A percentile compares a stretch with the other conserved stretches of the same genome.
Conservation (phyloP, 2,888 invertebrate species). For the Synanthedon myopaeformis region DNA sequence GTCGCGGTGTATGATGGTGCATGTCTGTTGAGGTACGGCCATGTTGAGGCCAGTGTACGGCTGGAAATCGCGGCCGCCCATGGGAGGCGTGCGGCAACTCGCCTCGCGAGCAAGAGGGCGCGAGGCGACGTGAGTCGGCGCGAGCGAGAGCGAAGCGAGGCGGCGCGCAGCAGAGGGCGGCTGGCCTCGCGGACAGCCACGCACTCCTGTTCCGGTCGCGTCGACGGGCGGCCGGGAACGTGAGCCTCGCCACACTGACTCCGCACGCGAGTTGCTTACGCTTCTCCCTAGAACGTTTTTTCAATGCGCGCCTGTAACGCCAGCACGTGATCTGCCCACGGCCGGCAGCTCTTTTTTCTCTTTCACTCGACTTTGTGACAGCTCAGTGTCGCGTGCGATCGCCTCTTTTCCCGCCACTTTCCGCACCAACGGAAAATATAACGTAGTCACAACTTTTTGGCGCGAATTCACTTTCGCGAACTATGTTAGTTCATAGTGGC, state of each 20-base stretch:
- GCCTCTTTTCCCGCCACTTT: slow-evolving; percentile 56
- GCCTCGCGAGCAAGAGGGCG: slow-evolving; percentile 39
- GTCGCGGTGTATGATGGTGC: slow-evolving; percentile 17
- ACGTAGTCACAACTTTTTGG: slow-evolving; percentile 52
- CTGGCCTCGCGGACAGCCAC: slow-evolving; percentile 59
- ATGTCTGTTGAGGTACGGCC: slow-evolving; percentile 50
- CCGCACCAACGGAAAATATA: slow-evolving; percentile 34
- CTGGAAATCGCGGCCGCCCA: slow-evolving; percentile 69
- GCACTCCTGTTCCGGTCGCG: slow-evolving; percentile 69
- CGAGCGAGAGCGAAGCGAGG: slow-evolving; percentile 58
- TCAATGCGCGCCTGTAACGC: slow-evolving; percentile 62
- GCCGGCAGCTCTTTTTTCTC: slow-evolving; percentile 58
- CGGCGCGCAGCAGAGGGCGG: slow-evolving; percentile 72
- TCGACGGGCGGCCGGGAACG: slow-evolving; percentile 67
- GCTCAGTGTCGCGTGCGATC: slow-evolving; percentile 56
- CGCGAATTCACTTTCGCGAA: slow-evolving; percentile 45
- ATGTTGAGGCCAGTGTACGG: slow-evolving; percentile 57
- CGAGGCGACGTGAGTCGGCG: slow-evolving; percentile 21
- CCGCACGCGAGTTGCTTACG: slow-evolving; percentile 43
- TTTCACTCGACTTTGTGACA: slow-evolving; percentile 56
- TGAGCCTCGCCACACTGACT: slow-evolving; percentile 61
- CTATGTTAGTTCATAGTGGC: slow-evolving; percentile 31
- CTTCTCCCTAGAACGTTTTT: slow-evolving; percentile 59
- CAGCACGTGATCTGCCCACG: slow-evolving; percentile 62
- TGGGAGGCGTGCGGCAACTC: slow-evolving; percentile 62